phyloP scores from a whole-genome alignment of 1,140 invertebrate genomes.

The Whitmania pigra region DNA sequence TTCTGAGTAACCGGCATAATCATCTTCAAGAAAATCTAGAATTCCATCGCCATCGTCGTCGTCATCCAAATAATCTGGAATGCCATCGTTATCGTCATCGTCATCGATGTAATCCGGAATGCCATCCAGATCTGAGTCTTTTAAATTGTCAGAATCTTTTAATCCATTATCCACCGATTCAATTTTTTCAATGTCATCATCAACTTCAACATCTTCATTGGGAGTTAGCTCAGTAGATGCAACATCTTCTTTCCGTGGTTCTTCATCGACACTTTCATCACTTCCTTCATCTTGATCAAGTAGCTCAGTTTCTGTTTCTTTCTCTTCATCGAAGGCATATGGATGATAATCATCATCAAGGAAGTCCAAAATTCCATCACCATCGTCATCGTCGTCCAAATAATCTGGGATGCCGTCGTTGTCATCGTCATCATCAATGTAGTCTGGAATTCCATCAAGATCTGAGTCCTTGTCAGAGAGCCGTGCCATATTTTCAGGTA shows the following conservation, averaged over 20 bases:
- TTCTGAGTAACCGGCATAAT: conserved; percentile 18
- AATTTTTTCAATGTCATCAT: neutral
- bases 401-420: conserved; percentile 19
- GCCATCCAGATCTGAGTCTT: conserved; percentile 24
- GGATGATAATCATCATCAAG: conserved; percentile 10
- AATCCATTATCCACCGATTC: neutral
- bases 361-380: conserved; percentile 20
- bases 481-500: neutral
- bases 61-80: conserved; percentile 22
- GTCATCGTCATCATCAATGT: conserved; percentile 18
- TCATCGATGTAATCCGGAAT: conserved; percentile 26
- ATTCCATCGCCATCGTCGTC: conserved; percentile 27
- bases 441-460: conserved; percentile 15
- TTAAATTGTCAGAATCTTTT: neutral
- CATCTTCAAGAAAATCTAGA: conserved; percentile 23
- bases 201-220: conserved; percentile 20
- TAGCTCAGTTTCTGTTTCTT: neutral
- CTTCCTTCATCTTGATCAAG: neutral
- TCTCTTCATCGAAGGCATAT: neutral
- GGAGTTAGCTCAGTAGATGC: neutral
- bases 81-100: conserved; percentile 27
- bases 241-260: neutral
- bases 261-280: conserved; percentile 10
- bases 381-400: conserved; percentile 20
- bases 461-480: conserved; percentile 10